A percentile compares a stretch with the other conserved stretches of the same genome.
Conservation (phyloP, 2,797 vertebrate species). For the Okamejei kenojei region DNA sequence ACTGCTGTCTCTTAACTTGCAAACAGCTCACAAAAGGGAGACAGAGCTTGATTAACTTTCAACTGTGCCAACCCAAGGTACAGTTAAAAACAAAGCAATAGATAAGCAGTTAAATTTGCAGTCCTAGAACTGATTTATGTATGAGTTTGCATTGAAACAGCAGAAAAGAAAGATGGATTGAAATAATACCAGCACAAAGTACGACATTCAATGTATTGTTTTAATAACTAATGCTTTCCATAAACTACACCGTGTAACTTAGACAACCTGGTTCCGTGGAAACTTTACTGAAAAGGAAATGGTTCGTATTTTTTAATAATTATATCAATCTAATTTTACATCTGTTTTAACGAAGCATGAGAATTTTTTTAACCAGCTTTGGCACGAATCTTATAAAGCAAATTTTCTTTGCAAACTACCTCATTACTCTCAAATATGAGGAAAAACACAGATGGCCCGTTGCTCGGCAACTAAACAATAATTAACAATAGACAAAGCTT, state of each 20-base stretch:
- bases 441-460: slow-evolving; percentile 2
- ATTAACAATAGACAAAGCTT: not conserved
- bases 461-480: slow-evolving; percentile 25
- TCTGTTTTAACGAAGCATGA: slow-evolving; percentile 4
- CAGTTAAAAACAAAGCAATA: not conserved
- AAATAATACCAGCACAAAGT: not conserved
- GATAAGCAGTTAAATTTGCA: not conserved
- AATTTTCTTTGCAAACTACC: slow-evolving; percentile 29
- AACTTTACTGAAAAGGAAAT: not conserved
- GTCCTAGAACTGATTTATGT: not conserved
- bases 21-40: not conserved
- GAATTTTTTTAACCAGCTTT: not conserved
- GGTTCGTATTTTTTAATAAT: slow-evolving; percentile 10
- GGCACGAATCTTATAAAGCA: not conserved
- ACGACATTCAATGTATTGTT: not conserved
- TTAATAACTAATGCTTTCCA: slow-evolving; percentile 25
- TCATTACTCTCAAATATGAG: slow-evolving; percentile 35
- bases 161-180: not conserved
- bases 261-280: not conserved
- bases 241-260: not conserved
- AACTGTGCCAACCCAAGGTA: not conserved
- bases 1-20: not conserved
- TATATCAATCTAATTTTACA: slow-evolving; percentile 31
- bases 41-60: not conserved
- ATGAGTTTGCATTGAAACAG: not conserved